These are phyloP conservation scores for Pteromalus puparum DNA, from an alignment of 1,140 invertebrate genomes.

Conservation along the genomic window DNA sequence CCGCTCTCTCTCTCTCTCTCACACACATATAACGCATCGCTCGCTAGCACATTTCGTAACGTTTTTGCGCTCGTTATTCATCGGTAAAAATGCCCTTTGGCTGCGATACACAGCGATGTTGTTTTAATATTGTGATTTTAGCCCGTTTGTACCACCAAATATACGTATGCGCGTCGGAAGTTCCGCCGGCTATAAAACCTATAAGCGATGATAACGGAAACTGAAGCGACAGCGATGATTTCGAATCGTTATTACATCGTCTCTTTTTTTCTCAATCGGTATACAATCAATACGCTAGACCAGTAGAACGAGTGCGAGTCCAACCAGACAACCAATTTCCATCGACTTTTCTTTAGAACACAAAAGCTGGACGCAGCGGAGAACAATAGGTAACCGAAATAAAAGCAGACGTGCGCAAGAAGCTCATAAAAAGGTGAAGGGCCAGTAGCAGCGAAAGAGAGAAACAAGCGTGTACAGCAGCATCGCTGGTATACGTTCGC, in stretches of 20 bases:
- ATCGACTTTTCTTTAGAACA: not conserved
- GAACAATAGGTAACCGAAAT: not conserved
- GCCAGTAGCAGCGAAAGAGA: not conserved
- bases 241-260: not conserved
- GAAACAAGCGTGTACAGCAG: not conserved
- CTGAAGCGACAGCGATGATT: constrained; percentile 8
- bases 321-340: not conserved
- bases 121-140: constrained; percentile 39
- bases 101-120: not conserved
- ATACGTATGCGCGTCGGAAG: not conserved
- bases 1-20: not conserved
- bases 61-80: constrained; percentile 52
- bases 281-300: too few relatives aligned
- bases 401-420: constrained; percentile 8
- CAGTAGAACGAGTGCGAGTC: not conserved
- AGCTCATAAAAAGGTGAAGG: constrained; percentile 2
- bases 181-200: not conserved
- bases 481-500: constrained; percentile 47
- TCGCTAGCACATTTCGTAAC: not conserved
- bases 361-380: not conserved
- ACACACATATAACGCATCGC: not conserved
- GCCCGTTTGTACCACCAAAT: not conserved
- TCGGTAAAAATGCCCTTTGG: constrained; percentile 53
- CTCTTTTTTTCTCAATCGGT: constrained; percentile 5
- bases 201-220: constrained; percentile 1